A percentile compares a stretch with the other conserved stretches of the same genome.
Evolutionary conservation across 2,888 invertebrate genomes (phyloP).

Genomic region (Mycalesis mineus): DNA sequence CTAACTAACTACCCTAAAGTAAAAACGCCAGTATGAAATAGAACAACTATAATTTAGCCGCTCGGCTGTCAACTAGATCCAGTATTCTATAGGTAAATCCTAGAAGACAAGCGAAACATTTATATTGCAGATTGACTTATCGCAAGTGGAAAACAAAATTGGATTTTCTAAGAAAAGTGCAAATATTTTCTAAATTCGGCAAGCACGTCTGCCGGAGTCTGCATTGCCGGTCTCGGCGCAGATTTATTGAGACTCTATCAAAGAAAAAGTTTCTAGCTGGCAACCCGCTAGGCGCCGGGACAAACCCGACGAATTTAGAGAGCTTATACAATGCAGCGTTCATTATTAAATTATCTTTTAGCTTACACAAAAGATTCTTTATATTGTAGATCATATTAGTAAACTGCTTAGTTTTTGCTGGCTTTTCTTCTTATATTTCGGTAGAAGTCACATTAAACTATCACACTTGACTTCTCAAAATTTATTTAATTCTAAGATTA

Average conservation of each 20-base stretch:
- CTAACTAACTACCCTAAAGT: no score
- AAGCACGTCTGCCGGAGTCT: constrained; percentile 50
- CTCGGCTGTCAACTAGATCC: background rate
- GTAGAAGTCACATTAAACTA: no score
- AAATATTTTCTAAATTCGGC: constrained; percentile 43
- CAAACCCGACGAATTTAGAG: constrained; percentile 37
- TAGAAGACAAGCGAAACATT: constrained; percentile 1
- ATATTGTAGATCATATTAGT: no score
- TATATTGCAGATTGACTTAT: constrained; percentile 14
- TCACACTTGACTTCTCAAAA: no score
- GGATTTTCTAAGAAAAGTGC: constrained; percentile 32
- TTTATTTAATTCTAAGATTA: no score
- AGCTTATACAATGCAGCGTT: constrained; percentile 31
- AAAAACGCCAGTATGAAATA: no score
- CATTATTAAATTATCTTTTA: background rate
- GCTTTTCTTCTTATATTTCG: no score
- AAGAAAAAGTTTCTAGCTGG: constrained; percentile 69
- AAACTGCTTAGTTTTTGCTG: no score
- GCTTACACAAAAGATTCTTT: no score
- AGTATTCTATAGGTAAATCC: constrained; percentile 1
- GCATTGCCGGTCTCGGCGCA: constrained; percentile 53
- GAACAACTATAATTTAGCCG: no score
- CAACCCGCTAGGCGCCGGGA: constrained; percentile 60
- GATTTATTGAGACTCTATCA: constrained; percentile 73
- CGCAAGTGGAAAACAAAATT: constrained; percentile 20